A percentile compares a stretch with the other conserved stretches of the same genome.
Conservation (phyloP, 1,140 invertebrate genomes). For the Tachypleus tridentatus region DNA sequence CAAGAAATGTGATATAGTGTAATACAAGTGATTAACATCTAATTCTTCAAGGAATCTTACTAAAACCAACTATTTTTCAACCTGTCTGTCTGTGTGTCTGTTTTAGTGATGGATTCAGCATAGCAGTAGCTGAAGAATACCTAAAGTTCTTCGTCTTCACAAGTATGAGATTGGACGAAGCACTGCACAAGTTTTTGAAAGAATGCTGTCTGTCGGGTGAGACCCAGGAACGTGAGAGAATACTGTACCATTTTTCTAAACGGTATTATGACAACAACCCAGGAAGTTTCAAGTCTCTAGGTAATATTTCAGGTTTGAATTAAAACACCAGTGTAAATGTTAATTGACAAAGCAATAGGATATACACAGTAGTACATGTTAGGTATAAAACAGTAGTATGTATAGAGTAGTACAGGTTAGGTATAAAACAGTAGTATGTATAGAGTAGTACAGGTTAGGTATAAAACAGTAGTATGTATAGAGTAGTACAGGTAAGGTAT, state of each 20-base stretch:
- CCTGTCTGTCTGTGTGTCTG: slow-evolving; percentile 43
- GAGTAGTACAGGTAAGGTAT: no score
- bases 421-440: no score
- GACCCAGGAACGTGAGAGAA: slow-evolving; percentile 91
- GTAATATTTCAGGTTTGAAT: background rate
- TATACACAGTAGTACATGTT: no score
- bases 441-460: no score
- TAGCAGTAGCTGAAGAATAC: slow-evolving; percentile 92
- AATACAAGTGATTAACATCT: background rate
- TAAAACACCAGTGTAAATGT: no score
- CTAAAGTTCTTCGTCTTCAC: slow-evolving; percentile 88
- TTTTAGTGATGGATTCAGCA: slow-evolving; percentile 89
- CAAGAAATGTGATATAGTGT: no score
- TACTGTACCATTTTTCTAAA: slow-evolving; percentile 91
- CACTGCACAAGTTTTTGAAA: slow-evolving; percentile 82
- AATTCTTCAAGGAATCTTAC: background rate
- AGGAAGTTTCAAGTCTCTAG: slow-evolving; percentile 28
- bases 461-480: no score
- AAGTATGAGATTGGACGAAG: slow-evolving; percentile 74
- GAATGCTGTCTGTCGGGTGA: slow-evolving; percentile 89
- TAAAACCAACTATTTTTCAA: slow-evolving; percentile 12
- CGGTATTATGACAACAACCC: slow-evolving; percentile 93
- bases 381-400: no score
- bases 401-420: no score
- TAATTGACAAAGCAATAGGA: no score